Base-by-base conservation (phyloP, 2,797 vertebrate genomes). In the Neosalanx taihuensis region DNA sequence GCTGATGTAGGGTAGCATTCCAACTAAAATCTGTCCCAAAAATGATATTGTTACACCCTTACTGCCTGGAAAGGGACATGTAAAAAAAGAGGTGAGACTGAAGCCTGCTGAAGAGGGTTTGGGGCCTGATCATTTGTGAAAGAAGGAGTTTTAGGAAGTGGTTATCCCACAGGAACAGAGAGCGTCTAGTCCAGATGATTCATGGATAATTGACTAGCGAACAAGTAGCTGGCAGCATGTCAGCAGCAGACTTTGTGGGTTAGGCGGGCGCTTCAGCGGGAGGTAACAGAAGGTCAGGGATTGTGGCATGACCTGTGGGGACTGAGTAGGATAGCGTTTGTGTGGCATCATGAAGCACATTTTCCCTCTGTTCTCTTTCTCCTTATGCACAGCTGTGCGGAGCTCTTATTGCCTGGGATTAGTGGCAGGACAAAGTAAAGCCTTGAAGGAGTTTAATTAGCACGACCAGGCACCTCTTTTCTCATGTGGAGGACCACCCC, bases 391-490 rank as follows among this genome's bases (percentile, higher is more conserved):
- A 26, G 23, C 69, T 81, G 79, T 78, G 75, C 64, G 30, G 15
- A 1, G 41, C 67, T 58, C 83, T 81, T 89, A 88, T 83, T 51
- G 79, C 83, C 73, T 41, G 37, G 83, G 83, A 77, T 88, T 88
- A 88, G 76, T 78, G 79, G 74, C 72, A 64, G 76, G 80, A 73
- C 84, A 79, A 73, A 78, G 79, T 70, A 87, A 91, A 92, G 86
- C 88, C 84, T 79, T 82, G 84, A 92, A 91, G 91, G 87, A 91
- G 87, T 89, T 89, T 91, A 91, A 91, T 88, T 81, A 86, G 79
- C 58, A 76, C 80, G 81, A 70, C 33, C 74, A 68, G 77, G 76
- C 87, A 90, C 85, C 82, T 83, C 74, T 30, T 61, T 71, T 12
- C 85, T 91, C 88, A 91, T 87, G 74, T 87, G 86, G 79, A 75